A percentile compares a stretch with the other conserved stretches of the same genome.
Conservation (phyloP, 2,113 vertebrate genomes). For the Cervus canadensis region DNA sequence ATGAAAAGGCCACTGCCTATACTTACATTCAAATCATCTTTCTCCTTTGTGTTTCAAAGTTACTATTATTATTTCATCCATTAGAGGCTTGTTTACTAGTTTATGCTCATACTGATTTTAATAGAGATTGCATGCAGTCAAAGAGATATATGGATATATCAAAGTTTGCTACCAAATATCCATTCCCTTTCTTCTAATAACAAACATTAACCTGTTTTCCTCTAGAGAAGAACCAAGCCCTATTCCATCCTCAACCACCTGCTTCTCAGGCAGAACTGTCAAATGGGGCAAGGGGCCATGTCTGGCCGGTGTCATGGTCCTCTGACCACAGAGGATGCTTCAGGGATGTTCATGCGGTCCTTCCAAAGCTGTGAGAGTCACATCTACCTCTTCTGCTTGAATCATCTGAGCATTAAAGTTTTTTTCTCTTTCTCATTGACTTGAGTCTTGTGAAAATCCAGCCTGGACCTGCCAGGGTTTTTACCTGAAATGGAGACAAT, state of each 20-base stretch:
- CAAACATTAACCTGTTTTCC: not conserved
- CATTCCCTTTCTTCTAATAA: not conserved
- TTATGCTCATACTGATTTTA: not conserved
- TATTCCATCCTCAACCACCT: not conserved
- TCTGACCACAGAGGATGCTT: fast-evolving
- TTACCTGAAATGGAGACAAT: not conserved
- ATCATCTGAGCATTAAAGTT: not conserved
- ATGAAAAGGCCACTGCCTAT: not conserved
- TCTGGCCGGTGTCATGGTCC: fast-evolving
- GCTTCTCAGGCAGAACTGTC: not conserved
- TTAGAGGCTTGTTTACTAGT: not conserved
- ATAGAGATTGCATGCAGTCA: not conserved
- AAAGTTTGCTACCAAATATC: not conserved
- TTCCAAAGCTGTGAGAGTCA: not conserved
- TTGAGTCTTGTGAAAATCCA: not conserved
- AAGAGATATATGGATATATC: no score
- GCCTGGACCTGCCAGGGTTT: not conserved
- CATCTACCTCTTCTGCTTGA: not conserved
- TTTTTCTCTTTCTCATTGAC: not conserved
- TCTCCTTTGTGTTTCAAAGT: not conserved
- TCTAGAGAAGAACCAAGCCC: no score
- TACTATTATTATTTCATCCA: not conserved
- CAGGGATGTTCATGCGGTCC: fast-evolving
- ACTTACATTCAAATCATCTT: not conserved
- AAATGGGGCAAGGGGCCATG: fast-evolving